phyloP scores from a whole-genome alignment of 1,140 invertebrate species.

The Paralvinella palmiformis region DNA sequence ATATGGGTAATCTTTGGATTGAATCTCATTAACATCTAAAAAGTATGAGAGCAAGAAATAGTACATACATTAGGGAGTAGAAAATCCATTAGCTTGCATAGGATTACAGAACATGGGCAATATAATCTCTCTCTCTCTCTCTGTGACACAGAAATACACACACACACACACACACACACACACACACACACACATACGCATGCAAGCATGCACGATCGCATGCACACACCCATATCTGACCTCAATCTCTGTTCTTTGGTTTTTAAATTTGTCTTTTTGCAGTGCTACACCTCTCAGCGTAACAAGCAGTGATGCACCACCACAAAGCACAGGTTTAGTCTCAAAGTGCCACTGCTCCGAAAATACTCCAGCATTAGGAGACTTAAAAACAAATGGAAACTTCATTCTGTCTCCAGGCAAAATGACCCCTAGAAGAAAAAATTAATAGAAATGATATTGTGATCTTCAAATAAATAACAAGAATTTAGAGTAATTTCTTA shows the following conservation, averaged over 20 bases:
- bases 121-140: not conserved
- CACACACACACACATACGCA: not conserved
- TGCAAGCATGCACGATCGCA: not conserved
- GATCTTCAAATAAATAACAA: no score
- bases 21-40: no score
- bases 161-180: not conserved
- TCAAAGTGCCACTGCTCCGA: slow-evolving; percentile 48
- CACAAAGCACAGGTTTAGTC: slow-evolving; percentile 43
- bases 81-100: not conserved
- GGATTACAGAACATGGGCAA: not conserved
- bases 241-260: slow-evolving; percentile 40
- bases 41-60: no score
- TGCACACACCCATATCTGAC: slow-evolving; percentile 23
- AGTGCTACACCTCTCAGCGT: slow-evolving; percentile 45
- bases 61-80: not conserved
- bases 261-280: slow-evolving; percentile 40
- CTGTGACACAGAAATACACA: not conserved
- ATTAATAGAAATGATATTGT: no score
- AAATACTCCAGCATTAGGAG: slow-evolving; percentile 46
- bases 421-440: slow-evolving; percentile 37
- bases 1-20: no score
- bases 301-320: slow-evolving; percentile 41
- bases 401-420: slow-evolving; percentile 46
- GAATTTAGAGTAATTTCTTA: no score
- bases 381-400: slow-evolving; percentile 50